These are phyloP conservation scores for Piaya cayana DNA, from an alignment of 2,113 vertebrate species.

Conservation along the genomic window DNA sequence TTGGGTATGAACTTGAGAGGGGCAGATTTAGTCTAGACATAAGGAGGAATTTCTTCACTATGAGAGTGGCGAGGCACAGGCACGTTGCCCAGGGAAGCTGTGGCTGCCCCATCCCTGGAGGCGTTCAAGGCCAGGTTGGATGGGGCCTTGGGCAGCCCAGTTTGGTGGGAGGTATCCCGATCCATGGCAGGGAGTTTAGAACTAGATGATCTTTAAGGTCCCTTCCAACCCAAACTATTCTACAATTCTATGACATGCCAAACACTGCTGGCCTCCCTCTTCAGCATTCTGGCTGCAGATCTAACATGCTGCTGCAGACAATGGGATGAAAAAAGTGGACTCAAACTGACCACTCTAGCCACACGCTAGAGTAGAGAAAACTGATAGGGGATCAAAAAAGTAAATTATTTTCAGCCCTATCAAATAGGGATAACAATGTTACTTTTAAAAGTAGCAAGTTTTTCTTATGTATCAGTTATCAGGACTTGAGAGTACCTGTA, in stretches of 20 bases:
- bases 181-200: too few species aligned
- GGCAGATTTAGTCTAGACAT: too few species aligned
- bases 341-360: neutral
- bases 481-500: neutral
- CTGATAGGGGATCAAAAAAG: neutral
- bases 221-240: too few species aligned
- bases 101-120: too few species aligned
- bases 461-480: neutral
- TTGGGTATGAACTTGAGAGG: too few species aligned
- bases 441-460: neutral
- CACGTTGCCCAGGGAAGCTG: too few species aligned
- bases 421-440: neutral
- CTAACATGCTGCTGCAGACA: neutral
- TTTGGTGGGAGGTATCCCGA: too few species aligned
- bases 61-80: too few species aligned
- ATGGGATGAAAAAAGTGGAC: neutral
- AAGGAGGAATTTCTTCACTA: too few species aligned
- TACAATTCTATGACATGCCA: neutral
- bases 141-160: too few species aligned
- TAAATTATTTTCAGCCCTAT: neutral
- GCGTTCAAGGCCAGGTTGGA: too few species aligned
- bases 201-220: too few species aligned
- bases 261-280: neutral
- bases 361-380: accelerated
- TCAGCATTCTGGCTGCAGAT: neutral